A percentile compares a stretch with the other conserved stretches of the same genome.
phyloP scores from a whole-genome alignment of 2,888 invertebrate genomes.

The Aphidius colemani region DNA sequence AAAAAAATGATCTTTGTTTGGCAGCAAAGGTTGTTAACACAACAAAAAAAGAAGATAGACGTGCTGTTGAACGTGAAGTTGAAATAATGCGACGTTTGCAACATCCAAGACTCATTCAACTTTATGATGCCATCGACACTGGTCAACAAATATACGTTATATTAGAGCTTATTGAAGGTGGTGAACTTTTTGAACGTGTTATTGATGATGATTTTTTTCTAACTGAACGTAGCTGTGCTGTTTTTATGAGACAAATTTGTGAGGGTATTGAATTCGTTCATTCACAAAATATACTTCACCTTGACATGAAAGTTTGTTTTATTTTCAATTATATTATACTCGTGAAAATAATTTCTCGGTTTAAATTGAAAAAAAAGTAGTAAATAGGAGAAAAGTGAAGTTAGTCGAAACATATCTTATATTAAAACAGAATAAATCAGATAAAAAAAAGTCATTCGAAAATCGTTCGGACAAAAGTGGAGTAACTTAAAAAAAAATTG shows the following conservation, averaged over 20 bases:
- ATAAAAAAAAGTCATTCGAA: too few species aligned
- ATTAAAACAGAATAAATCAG: too few species aligned
- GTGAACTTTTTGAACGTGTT: slow-evolving; percentile 97
- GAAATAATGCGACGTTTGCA: slow-evolving; percentile 95
- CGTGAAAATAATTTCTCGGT: background rate
- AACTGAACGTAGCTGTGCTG: slow-evolving; percentile 94
- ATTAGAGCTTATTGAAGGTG: slow-evolving; percentile 97
- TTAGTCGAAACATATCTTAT: too few species aligned
- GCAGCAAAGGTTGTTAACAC: slow-evolving; percentile 94
- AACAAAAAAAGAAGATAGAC: slow-evolving; percentile 81
- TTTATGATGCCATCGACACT: slow-evolving; percentile 96
- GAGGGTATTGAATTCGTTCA: slow-evolving; percentile 98
- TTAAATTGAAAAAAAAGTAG: too few species aligned
- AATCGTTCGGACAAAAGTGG: too few species aligned
- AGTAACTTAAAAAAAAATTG: too few species aligned
- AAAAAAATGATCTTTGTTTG: slow-evolving; percentile 75
- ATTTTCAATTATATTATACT: background rate
- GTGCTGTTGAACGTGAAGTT: slow-evolving; percentile 93
- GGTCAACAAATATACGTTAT: slow-evolving; percentile 95
- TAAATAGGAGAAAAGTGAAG: too few species aligned
- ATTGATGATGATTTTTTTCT: slow-evolving; percentile 98
- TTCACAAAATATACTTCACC: slow-evolving; percentile 90
- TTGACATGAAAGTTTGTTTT: slow-evolving; percentile 88
- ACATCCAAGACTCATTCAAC: slow-evolving; percentile 93
- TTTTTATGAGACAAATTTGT: slow-evolving; percentile 97